Conservation (phyloP, 23 tunicate genomes). For the Corella eumyota region DNA sequence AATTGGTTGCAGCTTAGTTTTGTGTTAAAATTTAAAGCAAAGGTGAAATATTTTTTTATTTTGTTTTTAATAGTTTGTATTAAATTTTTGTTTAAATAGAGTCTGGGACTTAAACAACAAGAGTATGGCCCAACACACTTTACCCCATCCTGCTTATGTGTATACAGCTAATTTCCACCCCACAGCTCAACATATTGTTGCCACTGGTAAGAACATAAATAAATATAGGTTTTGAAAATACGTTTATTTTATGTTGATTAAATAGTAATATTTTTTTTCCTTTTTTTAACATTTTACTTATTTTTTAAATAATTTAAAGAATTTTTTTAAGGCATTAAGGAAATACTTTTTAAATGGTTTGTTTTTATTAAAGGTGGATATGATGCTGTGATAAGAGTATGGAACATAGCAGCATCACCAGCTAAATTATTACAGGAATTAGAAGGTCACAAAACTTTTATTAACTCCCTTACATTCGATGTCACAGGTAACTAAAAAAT, state of each 20-base stretch:
- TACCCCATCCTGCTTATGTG: slow-evolving; percentile 86
- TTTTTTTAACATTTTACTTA: too few relatives aligned
- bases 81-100: slow-evolving; percentile 18
- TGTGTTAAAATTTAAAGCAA: too few relatives aligned
- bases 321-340: too few relatives aligned
- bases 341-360: too few relatives aligned
- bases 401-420: slow-evolving; percentile 56
- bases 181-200: slow-evolving; percentile 62
- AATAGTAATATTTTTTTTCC: too few relatives aligned
- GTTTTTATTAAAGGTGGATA: slow-evolving; percentile 79
- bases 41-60: neutral
- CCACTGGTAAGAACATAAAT: slow-evolving; percentile 46
- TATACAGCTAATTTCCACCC: slow-evolving; percentile 87
- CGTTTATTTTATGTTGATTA: neutral
- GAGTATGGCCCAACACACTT: slow-evolving; percentile 57
- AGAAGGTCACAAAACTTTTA: slow-evolving; percentile 68
- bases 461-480: slow-evolving; percentile 82
- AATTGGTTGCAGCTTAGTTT: too few relatives aligned
- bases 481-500: slow-evolving; percentile 19
- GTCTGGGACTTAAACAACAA: slow-evolving; percentile 67
- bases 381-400: slow-evolving; percentile 68
- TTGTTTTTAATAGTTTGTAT: neutral
- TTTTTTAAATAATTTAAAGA: too few relatives aligned
- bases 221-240: too few relatives aligned
- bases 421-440: slow-evolving; percentile 69